Conservation (phyloP, 2,113 vertebrate species). For the Circaetus gallicus region DNA sequence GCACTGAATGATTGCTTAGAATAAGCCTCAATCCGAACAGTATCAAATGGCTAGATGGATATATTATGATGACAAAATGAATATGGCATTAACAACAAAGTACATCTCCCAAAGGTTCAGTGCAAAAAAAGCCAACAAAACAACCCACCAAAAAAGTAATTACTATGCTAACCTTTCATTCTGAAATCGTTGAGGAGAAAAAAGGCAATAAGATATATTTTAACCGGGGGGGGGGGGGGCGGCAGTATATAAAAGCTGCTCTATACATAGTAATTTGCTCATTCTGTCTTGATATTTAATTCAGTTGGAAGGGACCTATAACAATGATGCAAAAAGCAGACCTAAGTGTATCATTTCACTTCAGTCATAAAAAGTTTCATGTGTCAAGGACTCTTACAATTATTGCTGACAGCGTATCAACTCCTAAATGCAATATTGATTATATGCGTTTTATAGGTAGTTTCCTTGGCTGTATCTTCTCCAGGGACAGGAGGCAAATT, state of each 20-base stretch:
- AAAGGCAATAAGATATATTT: background rate
- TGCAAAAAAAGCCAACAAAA: background rate
- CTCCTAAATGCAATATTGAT: background rate
- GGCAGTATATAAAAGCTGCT: background rate
- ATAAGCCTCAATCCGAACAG: background rate
- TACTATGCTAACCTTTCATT: background rate
- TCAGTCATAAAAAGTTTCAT: background rate
- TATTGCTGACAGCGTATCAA: background rate
- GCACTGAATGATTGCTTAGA: background rate
- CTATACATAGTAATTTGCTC: background rate
- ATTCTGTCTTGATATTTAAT: background rate
- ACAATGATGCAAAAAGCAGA: background rate
- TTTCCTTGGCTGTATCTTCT: background rate
- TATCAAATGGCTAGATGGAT: background rate
- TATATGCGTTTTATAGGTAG: background rate
- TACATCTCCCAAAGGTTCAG: background rate
- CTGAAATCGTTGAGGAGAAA: background rate
- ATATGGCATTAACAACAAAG: background rate
- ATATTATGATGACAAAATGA: background rate
- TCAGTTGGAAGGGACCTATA: background rate
- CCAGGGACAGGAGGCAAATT: background rate
- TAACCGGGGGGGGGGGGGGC: no score
- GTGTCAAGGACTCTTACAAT: background rate
- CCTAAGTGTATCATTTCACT: background rate
- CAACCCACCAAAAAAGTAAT: background rate